Evolutionary conservation across 1,140 invertebrate species (phyloP), one percentile per base, ranked within the genome.

Genomic region (Drosophila guanche): DNA sequence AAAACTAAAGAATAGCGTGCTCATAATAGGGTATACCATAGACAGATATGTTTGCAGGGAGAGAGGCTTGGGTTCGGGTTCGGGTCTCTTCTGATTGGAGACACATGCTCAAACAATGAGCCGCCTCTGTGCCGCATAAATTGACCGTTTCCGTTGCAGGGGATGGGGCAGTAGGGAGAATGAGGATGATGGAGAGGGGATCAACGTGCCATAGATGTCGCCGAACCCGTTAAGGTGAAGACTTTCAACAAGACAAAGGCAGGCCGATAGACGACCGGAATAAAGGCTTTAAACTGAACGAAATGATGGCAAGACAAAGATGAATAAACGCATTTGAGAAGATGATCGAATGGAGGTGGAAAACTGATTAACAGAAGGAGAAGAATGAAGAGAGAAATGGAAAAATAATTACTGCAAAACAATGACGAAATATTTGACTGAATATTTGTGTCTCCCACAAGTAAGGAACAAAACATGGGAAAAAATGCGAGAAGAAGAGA

Each of bases 71-170:
- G 14, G 16, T 2, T 22, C 20, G 3, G 14, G 52, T 5, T 14
- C 20, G 12, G 25, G 27, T 33, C 33, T 29, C 27, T 37, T 57
- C 46, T 45, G 50, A 46, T 47, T 52, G 58, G 58, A 58, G 65
- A 65, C 53, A 58, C 70, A 47, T 61, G 54, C 54, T 50, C 48
- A 54, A 71, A 84, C 70, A 84, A 76, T 79, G 79, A 69, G 58
- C 51, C 51, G 66, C 72, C 62, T 68, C 67, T 76, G 72, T 65
- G 78, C 55, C 58, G 55, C 47, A 56, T 79, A 83, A 84, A 84
- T 84, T 84, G 80, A 84, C 61, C 79, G 72, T 84, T 84, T 84
- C 79, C 79, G 79, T 47, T 63, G 41, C 14, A 6, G 5, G 7
- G 29, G 27, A 23, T 33, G 42, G 52, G 25, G 27, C 10, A 37